These are phyloP conservation scores for Misgurnus anguillicaudatus DNA, from an alignment of 2,113 vertebrate species.

Conservation along the genomic window DNA sequence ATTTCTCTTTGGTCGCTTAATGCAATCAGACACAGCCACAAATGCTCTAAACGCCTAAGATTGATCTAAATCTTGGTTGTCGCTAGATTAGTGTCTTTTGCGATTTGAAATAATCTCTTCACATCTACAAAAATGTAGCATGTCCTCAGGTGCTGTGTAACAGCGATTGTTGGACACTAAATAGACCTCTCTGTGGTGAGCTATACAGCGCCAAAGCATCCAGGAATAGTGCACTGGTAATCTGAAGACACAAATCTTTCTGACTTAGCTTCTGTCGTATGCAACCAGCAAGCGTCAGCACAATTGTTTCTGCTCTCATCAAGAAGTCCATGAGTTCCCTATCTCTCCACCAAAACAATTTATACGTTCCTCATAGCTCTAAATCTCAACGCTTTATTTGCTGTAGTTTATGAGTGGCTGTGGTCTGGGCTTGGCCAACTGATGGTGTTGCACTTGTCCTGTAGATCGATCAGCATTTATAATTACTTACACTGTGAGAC, in stretches of 20 bases:
- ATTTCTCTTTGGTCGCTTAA: conserved; percentile 43
- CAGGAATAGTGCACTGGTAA: conserved; percentile 13
- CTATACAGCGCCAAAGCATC: conserved; percentile 12
- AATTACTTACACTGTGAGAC: conserved; percentile 61
- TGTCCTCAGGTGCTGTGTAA: conserved; percentile 12
- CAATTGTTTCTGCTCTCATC: conserved; percentile 68
- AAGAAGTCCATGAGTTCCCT: conserved; percentile 63
- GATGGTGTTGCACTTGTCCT: conserved; percentile 66
- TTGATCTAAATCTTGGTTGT: conserved; percentile 31
- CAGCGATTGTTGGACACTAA: conserved; percentile 9
- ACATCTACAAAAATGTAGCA: conserved; percentile 21
- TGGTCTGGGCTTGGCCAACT: conserved; percentile 52
- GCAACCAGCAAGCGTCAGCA: conserved; percentile 71
- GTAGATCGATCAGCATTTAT: conserved; percentile 64
- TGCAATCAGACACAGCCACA: conserved; percentile 44
- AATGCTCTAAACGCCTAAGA: conserved; percentile 22
- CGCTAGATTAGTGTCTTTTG: background rate
- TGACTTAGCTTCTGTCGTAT: conserved; percentile 68
- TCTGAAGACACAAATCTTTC: conserved; percentile 65
- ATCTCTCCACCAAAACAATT: conserved; percentile 65
- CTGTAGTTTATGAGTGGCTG: conserved; percentile 65
- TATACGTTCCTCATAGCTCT: conserved; percentile 57
- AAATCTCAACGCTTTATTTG: conserved; percentile 67
- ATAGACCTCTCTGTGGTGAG: background rate
- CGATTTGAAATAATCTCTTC: conserved; percentile 17